Base-by-base conservation (phyloP, 1,140 invertebrate genomes). In the Lasioglossum albipes region DNA sequence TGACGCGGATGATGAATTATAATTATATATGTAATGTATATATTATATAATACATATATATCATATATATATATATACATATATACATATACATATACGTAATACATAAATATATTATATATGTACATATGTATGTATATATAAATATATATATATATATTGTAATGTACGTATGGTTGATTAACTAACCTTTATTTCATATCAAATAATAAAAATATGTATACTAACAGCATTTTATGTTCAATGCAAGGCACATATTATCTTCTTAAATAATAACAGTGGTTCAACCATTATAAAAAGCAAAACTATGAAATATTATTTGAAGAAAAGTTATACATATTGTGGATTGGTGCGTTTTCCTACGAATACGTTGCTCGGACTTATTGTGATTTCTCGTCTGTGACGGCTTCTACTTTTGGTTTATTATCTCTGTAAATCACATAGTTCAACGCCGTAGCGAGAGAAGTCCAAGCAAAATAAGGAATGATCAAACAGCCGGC, bases 401-500 rank as follows among this genome's bases (percentile, higher is more conserved):
- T 69, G 54, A 41, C 69, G 20, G 68, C 69, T 54, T 83, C 66
- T 36, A 68, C 16, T 0, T 67, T 59, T 5, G 85, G 76, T 27
- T 81, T 77, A 86, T 96, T 96, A 82, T 96, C 94, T 89, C 94
- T 95, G 94, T 95, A 97, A 64, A 97, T 94, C 42, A 91, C 93
- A 81, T 95, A 96, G 78, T 95, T 96, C 0, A 97, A 91, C 3
- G 94, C 93, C 57, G 94, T 93, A 16, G 97, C 97, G 74, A 97
- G 94, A 4, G 95, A 94, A n/a, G 96, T 90, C 97, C 97, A 98
- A 3, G 94, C 95, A 5, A 97, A 88, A 89, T 98, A 98, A 0
- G 97, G 97, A 57, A 97, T 70, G 90, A 97, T 94, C 20, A 98
- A 88, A 52, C 94, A 94, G 2, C 95, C 96, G 12, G 97, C 97